Percentiles rank a stretch among this genome's conserved stretches.
Evolutionary conservation across 2,888 invertebrate species (phyloP).

Genomic region (Heliconius hortense): DNA sequence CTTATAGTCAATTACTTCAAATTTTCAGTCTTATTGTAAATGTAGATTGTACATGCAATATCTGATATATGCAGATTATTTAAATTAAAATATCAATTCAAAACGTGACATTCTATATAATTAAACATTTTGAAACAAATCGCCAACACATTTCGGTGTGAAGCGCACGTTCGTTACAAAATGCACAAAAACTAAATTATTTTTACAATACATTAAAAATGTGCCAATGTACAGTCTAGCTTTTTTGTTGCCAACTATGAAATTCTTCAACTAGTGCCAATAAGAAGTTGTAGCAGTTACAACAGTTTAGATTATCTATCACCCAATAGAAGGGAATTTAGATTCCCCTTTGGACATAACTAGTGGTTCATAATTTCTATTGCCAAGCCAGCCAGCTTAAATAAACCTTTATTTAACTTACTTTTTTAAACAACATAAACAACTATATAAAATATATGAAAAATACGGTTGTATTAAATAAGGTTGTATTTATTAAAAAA

Average conservation of each 20-base stretch:
- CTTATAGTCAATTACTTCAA: neutral
- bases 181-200: constrained; percentile 22
- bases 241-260: constrained; percentile 21
- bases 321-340: neutral
- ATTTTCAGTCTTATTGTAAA: neutral
- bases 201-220: constrained; percentile 15
- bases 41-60: neutral
- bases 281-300: neutral
- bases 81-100: neutral
- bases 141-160: neutral
- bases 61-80: neutral
- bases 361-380: neutral
- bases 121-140: neutral
- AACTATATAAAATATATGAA: neutral
- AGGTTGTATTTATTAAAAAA: neutral
- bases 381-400: no score
- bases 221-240: constrained; percentile 7
- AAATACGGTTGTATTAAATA: neutral
- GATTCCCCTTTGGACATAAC: neutral
- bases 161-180: constrained; percentile 8
- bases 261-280: constrained; percentile 18
- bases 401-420: no score
- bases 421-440: no score
- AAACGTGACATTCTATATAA: constrained; percentile 2
- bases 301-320: neutral